Evolutionary conservation across 2,113 vertebrate genomes (phyloP), one percentile per base, ranked within the genome.

Genomic region (Nannobrachium achirus): DNA sequence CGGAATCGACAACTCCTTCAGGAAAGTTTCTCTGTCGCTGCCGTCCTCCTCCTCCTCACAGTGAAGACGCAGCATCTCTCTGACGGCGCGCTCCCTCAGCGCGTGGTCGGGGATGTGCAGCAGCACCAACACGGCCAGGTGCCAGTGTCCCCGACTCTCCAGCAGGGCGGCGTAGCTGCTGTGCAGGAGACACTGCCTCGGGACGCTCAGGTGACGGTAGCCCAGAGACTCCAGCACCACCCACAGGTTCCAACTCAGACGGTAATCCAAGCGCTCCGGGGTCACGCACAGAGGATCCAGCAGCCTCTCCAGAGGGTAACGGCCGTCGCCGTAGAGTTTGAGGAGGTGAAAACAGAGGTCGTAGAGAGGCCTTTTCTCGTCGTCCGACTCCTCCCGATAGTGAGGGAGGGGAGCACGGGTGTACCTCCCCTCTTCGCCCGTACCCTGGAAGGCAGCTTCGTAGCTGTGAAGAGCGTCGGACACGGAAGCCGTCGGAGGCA

Each of bases 191-290:
- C 94, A 95, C 61, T 94, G 93, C 5, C 93, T 70, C 6, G 94
- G 88, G 53, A 76, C 44, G 3, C 91, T 89, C 14, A 99, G 92
- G 66, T 99, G 97, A 16, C 65, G 91, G 75, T 96, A 99, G 70
- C 95, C 93, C 2, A 99, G 90, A 20, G 95, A 93, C 48, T 96
- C 89, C 0, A 99, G 91, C 53, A 96, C 95, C 9, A 93, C 93
- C 98, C 98, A 99, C 44, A 99, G 90, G 88, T 99, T 97, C 98
- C 98, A 99, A 63, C 95, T 96, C 6, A 99, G 93, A 0, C 96
- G 93, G 73, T 94, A 95, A 59, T 99, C 98, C 88, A 99, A 86
- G 1, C 94, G 95, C 81, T 95, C 91, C 0, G 88, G 87, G 0
- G 95, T 98, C 19, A 96, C n/a, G 0, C 94, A 95, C 65, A 92